A percentile compares a stretch with the other conserved stretches of the same genome.
phyloP scores from a whole-genome alignment of 2,888 invertebrate genomes.

The Eupithecia subumbrata region DNA sequence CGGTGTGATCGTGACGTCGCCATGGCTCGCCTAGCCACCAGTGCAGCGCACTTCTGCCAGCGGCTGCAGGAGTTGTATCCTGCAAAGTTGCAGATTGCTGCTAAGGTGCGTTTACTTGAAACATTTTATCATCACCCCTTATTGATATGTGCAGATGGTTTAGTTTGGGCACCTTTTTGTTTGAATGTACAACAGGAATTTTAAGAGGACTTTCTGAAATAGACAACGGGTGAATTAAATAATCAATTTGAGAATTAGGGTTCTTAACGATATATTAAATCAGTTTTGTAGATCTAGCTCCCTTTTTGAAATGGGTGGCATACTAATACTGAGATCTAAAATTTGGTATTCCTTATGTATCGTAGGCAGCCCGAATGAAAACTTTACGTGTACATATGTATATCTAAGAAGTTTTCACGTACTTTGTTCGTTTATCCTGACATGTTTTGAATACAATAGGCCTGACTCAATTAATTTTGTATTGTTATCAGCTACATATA shows the following conservation, averaged over 20 bases:
- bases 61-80: constrained; percentile 77
- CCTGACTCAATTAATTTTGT: constrained; percentile 1
- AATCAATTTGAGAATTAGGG: not conserved
- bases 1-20: constrained; percentile 30
- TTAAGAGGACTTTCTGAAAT: not conserved
- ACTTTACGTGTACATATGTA: not conserved
- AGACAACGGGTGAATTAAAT: not conserved
- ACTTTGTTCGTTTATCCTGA: not conserved
- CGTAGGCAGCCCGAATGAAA: not conserved
- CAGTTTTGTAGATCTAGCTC: not conserved
- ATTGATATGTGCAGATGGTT: not conserved
- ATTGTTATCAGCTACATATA: not conserved
- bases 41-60: constrained; percentile 74
- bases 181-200: not conserved
- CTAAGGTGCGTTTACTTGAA: constrained; percentile 55
- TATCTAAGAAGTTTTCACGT: not conserved
- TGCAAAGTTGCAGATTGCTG: constrained; percentile 64
- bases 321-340: not conserved
- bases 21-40: constrained; percentile 74
- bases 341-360: not conserved
- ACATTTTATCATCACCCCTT: not conserved
- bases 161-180: not conserved
- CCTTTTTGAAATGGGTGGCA: not conserved
- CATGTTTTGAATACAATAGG: constrained; percentile 3
- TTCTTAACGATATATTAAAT: not conserved